Percentiles rank a stretch among this genome's conserved stretches.
Conservation (phyloP, 2,797 vertebrate genomes). For the Sebastes trivittatus region DNA sequence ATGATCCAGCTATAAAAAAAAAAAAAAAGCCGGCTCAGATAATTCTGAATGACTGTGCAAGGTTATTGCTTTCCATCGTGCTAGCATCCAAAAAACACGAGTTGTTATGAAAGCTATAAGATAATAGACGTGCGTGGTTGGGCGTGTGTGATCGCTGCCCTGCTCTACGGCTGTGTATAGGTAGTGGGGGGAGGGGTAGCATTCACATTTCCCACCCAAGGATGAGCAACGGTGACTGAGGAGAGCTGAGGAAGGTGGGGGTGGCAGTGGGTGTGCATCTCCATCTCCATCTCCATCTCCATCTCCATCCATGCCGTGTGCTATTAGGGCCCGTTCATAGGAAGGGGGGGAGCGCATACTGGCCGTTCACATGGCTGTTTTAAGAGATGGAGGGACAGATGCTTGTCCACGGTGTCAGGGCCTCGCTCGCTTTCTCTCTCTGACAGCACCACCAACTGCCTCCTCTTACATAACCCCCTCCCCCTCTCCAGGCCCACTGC, state of each 20-base stretch:
- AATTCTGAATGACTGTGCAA: slow-evolving; percentile 42
- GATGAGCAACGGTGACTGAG: slow-evolving; percentile 68
- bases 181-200: slow-evolving; percentile 68
- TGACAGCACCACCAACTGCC: slow-evolving; percentile 79
- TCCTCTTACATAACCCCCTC: slow-evolving; percentile 85
- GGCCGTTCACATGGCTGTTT: slow-evolving; percentile 38
- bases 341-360: slow-evolving; percentile 11
- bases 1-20: slow-evolving; percentile 34
- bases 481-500: slow-evolving; percentile 69
- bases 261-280: slow-evolving; percentile 29
- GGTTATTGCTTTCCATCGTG: slow-evolving; percentile 37
- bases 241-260: slow-evolving; percentile 25
- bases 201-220: slow-evolving; percentile 66
- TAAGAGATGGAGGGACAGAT: slow-evolving; percentile 71
- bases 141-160: slow-evolving; percentile 58
- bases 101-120: slow-evolving; percentile 35
- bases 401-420: slow-evolving; percentile 74
- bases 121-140: slow-evolving; percentile 27
- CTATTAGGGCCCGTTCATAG: slow-evolving; percentile 17
- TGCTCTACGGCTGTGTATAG: slow-evolving; percentile 51
- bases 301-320: slow-evolving; percentile 16
- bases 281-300: neutral
- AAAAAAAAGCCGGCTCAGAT: neutral
- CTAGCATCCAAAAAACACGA: slow-evolving; percentile 22
- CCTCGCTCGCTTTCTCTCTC: slow-evolving; percentile 67